phyloP scores from a whole-genome alignment of 2,888 invertebrate species.

The Lissocephala sabroskyi region DNA sequence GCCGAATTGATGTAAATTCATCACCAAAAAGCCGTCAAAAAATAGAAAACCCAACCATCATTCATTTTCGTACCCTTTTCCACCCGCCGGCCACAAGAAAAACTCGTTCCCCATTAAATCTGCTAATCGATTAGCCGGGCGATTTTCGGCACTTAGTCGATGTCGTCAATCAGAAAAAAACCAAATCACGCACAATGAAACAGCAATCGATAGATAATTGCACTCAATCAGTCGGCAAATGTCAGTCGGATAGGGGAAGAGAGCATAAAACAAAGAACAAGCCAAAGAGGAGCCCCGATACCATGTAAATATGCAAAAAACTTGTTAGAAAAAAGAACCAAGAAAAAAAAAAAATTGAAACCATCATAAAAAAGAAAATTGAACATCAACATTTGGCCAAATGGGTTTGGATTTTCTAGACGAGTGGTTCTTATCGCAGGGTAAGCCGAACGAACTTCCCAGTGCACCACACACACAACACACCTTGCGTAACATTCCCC shows the following conservation, averaged over 20 bases:
- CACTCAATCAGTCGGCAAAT: slow-evolving; percentile 35
- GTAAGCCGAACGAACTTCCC: slow-evolving; percentile 59
- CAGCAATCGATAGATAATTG: slow-evolving; percentile 27
- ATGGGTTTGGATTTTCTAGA: slow-evolving; percentile 71
- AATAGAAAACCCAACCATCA: too few relatives aligned
- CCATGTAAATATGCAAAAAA: slow-evolving; percentile 21
- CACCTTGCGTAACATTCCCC: slow-evolving; percentile 56
- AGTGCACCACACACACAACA: slow-evolving; percentile 10
- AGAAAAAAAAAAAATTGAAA: slow-evolving; percentile 3
- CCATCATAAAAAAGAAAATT: slow-evolving; percentile 4
- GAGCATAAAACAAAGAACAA: too few relatives aligned
- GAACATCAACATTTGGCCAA: slow-evolving; percentile 26
- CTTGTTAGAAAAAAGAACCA: slow-evolving; percentile 23
- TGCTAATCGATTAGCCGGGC: too few relatives aligned
- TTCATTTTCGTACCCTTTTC: too few relatives aligned
- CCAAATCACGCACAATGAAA: slow-evolving; percentile 28
- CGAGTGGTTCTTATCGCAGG: slow-evolving; percentile 72
- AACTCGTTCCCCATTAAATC: too few relatives aligned
- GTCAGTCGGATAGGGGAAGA: slow-evolving; percentile 25
- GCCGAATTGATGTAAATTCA: too few relatives aligned
- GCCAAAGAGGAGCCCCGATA: not conserved
- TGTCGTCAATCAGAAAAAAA: too few relatives aligned
- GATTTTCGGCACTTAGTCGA: too few relatives aligned
- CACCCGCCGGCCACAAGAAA: too few relatives aligned
- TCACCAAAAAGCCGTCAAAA: too few relatives aligned